phyloP scores from a whole-genome alignment of 2,113 vertebrate species.

The Lepisosteus osseus region DNA sequence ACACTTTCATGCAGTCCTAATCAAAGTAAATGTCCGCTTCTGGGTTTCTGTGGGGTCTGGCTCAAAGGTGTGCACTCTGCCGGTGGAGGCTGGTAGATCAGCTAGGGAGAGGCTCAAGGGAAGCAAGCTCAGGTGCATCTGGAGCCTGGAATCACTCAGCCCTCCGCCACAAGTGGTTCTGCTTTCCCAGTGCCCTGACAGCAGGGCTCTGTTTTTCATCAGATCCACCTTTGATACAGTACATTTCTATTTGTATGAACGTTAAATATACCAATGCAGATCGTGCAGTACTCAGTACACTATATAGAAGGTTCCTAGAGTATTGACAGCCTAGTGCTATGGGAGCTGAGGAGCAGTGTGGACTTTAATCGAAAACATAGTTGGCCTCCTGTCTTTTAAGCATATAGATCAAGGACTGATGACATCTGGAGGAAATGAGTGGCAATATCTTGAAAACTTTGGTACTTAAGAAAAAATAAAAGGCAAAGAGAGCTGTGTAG shows the following conservation, averaged over 20 bases:
- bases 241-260: constrained; percentile 32
- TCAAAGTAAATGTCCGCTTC: not conserved
- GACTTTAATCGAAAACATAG: constrained; percentile 1
- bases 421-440: constrained; percentile 8
- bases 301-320: constrained; percentile 20
- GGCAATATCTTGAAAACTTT: constrained; percentile 5
- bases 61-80: not conserved
- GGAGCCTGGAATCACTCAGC: constrained; percentile 59
- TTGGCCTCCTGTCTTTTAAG: not conserved
- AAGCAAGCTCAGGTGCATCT: not conserved
- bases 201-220: constrained; percentile 38
- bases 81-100: not conserved
- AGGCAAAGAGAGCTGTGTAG: not conserved
- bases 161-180: constrained; percentile 62
- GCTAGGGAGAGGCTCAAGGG: no score
- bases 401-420: constrained; percentile 4
- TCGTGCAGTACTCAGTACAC: constrained; percentile 2
- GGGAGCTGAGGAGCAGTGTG: not conserved
- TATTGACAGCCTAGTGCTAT: not conserved
- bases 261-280: not conserved
- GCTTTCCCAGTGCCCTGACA: constrained; percentile 43
- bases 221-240: constrained; percentile 40
- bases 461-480: not conserved
- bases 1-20: no score
- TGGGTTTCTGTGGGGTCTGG: not conserved